phyloP scores from a whole-genome alignment of 2,888 invertebrate genomes.

The Galeruca laticollis region DNA sequence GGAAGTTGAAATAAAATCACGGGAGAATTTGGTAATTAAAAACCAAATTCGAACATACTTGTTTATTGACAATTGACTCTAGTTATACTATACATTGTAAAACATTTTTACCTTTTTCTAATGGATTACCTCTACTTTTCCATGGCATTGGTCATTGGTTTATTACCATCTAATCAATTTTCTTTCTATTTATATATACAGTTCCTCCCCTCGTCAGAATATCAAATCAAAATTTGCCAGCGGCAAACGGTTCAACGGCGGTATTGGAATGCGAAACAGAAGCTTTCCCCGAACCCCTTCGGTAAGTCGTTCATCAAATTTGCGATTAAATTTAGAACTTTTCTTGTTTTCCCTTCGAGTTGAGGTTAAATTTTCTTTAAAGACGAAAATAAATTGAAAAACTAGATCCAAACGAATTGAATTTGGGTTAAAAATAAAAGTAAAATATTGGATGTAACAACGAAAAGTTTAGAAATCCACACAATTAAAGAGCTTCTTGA shows the following conservation, averaged over 20 bases:
- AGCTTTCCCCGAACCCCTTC: conserved; percentile 87
- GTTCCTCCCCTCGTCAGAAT: conserved; percentile 88
- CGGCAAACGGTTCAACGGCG: conserved; percentile 77
- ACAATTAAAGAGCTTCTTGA: too few species aligned
- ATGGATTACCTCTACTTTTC: neutral
- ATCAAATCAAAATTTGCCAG: conserved; percentile 80
- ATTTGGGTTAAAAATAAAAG: too few species aligned
- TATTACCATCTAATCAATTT: conserved; percentile 12
- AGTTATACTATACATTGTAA: too few species aligned
- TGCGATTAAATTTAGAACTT: conserved; percentile 2
- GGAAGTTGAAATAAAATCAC: too few species aligned
- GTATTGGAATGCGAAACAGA: conserved; percentile 88
- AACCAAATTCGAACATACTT: too few species aligned
- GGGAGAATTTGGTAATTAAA: too few species aligned
- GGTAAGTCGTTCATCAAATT: conserved; percentile 71
- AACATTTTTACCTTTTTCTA: neutral
- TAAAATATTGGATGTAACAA: too few species aligned
- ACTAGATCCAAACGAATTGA: neutral
- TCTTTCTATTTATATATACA: conserved; percentile 58
- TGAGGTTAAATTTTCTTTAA: neutral
- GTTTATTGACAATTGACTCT: too few species aligned
- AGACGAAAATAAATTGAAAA: conserved; percentile 1
- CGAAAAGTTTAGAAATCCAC: too few species aligned
- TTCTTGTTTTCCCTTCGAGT: conserved; percentile 1
- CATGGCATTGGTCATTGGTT: neutral